Percentiles rank a stretch among this genome's conserved stretches.
Evolutionary conservation across 92 coral and sea anemone species (phyloP).

Genomic region (Parazoanthus atlanticus): DNA sequence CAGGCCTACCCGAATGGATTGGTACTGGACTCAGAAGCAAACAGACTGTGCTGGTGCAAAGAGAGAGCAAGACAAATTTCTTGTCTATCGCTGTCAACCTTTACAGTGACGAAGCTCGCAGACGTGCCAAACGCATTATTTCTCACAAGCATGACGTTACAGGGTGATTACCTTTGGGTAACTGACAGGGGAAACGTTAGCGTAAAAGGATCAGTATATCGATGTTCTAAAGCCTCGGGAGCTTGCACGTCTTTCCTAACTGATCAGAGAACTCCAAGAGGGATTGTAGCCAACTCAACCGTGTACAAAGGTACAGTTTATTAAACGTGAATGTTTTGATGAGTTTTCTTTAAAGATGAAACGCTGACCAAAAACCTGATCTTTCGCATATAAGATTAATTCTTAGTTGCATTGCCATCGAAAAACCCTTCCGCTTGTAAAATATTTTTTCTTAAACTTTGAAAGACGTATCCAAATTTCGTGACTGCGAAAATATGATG

Average conservation of each 20-base stretch:
- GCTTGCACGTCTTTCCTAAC: slow-evolving; percentile 1
- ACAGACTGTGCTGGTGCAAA: slow-evolving; percentile 24
- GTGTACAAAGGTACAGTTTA: slow-evolving; percentile 8
- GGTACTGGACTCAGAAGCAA: background rate
- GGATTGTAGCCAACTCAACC: slow-evolving; percentile 32
- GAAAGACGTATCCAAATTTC: no score
- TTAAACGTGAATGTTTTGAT: background rate
- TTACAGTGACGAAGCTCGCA: slow-evolving; percentile 1
- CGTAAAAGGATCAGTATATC: slow-evolving; percentile 9
- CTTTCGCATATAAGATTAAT: no score
- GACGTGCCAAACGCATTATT: slow-evolving; percentile 3
- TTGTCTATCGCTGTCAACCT: slow-evolving; percentile 14
- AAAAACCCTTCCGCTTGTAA: no score
- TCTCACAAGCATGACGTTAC: slow-evolving; percentile 12
- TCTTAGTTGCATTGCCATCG: no score
- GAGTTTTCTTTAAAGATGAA: background rate
- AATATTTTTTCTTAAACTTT: no score
- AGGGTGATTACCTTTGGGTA: slow-evolving; percentile 13
- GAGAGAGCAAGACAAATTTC: background rate
- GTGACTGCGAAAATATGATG: no score
- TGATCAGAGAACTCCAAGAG: background rate
- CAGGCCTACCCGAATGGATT: background rate
- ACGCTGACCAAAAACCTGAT: background rate
- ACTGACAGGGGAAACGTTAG: slow-evolving; percentile 13
- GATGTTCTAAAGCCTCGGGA: slow-evolving; percentile 13